These are phyloP conservation scores for Phrixothrix hirtus DNA, from an alignment of 2,888 invertebrate species.

Conservation along the genomic window DNA sequence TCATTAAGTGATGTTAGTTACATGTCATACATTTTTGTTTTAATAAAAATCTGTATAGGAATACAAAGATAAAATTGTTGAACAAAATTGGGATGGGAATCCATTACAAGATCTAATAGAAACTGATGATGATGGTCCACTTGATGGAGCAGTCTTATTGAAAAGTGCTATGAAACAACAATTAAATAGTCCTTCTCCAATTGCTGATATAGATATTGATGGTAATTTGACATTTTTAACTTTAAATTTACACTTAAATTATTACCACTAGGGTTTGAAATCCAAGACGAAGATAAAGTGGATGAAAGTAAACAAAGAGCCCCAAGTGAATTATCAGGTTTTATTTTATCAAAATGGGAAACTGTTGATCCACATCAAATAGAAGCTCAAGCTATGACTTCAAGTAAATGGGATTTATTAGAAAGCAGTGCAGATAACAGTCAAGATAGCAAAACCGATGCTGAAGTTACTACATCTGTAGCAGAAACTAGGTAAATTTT, in stretches of 20 bases:
- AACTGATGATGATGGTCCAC: constrained; percentile 66
- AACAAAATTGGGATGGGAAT: constrained; percentile 73
- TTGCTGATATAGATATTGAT: constrained; percentile 65
- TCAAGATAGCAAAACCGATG: constrained; percentile 52
- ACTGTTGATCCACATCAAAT: constrained; percentile 86
- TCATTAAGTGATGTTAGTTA: too few relatives aligned
- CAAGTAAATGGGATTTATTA: constrained; percentile 85
- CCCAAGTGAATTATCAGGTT: constrained; percentile 63
- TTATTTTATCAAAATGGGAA: constrained; percentile 96
- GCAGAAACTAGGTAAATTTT: constrained; percentile 53
- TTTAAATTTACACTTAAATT: too few relatives aligned
- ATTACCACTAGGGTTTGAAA: constrained; percentile 26
- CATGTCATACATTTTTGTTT: too few relatives aligned
- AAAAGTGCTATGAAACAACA: constrained; percentile 67
- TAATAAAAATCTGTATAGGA: constrained; percentile 8
- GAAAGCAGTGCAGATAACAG: constrained; percentile 59
- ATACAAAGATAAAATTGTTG: constrained; percentile 50
- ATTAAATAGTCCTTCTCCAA: constrained; percentile 47
- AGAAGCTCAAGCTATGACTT: constrained; percentile 82
- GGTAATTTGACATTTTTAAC: constrained; percentile 57
- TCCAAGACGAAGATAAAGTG: constrained; percentile 25
- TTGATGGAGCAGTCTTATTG: constrained; percentile 81
- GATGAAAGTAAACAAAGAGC: constrained; percentile 45
- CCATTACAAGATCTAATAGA: constrained; percentile 59
- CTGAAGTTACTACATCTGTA: constrained; percentile 52